These are phyloP conservation scores for Sus scrofa DNA, from an alignment of 2,113 vertebrate genomes.

Conservation along the genomic window T2T-Sscrofa CM000827.6:69406001-69406500, in stretches of 20 bases:
- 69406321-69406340: no score
- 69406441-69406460: not conserved
- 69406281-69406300: no score
- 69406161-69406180: no score
- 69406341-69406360: no score
- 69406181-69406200: no score
- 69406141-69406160: not conserved
- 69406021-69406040: not conserved
- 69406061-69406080: constrained; percentile 15
- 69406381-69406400: no score
- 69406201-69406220: no score
- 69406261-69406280: no score
- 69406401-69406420: not conserved
- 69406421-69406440: not conserved
- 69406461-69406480: not conserved
- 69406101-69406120: not conserved
- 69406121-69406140: not conserved
- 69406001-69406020: not conserved
- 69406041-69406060: not conserved
- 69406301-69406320: no score
- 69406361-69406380: no score
- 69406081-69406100: not conserved
- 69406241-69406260: no score
- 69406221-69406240: no score
- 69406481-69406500: not conserved